phyloP scores from a whole-genome alignment of 1,140 invertebrate genomes.

The Penaeus indicus region DNA sequence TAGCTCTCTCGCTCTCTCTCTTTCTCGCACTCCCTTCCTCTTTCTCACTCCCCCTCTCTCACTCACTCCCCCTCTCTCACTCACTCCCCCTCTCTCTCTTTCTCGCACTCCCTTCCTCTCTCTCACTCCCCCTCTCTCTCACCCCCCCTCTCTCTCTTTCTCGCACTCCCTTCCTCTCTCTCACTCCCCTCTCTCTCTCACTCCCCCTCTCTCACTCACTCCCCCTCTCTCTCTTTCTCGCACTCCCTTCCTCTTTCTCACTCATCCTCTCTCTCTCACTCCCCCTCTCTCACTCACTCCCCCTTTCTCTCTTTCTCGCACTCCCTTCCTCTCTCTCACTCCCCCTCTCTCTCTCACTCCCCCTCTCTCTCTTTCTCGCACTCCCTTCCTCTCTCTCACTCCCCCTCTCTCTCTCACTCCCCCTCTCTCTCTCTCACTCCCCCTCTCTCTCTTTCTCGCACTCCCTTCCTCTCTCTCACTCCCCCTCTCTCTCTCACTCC shows the following conservation, averaged over 20 bases:
- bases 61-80: no score
- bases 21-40: no score
- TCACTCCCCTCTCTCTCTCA: background rate
- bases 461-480: background rate
- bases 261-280: no score
- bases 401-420: background rate
- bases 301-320: background rate
- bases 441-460: constrained; percentile 13
- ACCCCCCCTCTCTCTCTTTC: no score
- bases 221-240: background rate
- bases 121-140: background rate
- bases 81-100: no score
- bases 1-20: no score
- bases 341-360: background rate
- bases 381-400: background rate
- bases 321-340: no score
- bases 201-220: background rate
- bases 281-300: background rate
- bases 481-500: background rate
- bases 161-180: no score
- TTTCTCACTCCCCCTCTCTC: no score
- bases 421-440: constrained; percentile 25
- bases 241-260: background rate
- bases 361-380: background rate
- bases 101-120: background rate